These are phyloP conservation scores for Enteromius afrohamiltoni DNA, from an alignment of 2,797 vertebrate genomes.

Conservation along the genomic window DNA sequence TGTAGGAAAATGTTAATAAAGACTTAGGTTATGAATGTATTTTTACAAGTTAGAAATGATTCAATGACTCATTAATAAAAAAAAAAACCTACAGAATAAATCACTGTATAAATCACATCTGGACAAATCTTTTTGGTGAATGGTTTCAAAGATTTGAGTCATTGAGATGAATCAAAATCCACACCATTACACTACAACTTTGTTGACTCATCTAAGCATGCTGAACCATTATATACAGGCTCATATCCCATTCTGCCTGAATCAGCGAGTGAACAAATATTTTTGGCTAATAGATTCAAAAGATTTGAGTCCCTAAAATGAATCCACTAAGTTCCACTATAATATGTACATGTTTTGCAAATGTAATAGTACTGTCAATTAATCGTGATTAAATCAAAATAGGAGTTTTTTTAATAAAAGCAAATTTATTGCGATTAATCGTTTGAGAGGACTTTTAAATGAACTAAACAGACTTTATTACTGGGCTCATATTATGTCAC, in stretches of 20 bases:
- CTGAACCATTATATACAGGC: constrained; percentile 73
- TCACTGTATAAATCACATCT: constrained; percentile 1
- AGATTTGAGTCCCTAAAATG: no score
- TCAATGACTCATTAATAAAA: background rate
- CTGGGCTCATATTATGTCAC: background rate
- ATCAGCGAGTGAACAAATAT: no score
- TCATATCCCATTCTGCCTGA: no score
- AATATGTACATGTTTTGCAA: no score
- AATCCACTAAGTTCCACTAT: no score
- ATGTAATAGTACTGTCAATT: no score
- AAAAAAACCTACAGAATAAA: background rate
- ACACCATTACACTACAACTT: background rate
- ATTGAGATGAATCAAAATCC: background rate
- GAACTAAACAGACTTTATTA: background rate
- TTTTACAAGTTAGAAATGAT: background rate
- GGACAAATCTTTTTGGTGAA: background rate
- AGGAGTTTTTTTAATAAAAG: no score
- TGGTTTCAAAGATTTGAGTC: background rate
- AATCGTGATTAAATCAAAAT: no score
- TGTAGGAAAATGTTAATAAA: background rate
- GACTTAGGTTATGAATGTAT: no score
- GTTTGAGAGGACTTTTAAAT: no score
- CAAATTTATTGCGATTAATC: no score
- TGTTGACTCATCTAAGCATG: constrained; percentile 85
- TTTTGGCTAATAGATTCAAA: no score